phyloP scores from a whole-genome alignment of 2,113 vertebrate species.

The Peromyscus californicus region DNA sequence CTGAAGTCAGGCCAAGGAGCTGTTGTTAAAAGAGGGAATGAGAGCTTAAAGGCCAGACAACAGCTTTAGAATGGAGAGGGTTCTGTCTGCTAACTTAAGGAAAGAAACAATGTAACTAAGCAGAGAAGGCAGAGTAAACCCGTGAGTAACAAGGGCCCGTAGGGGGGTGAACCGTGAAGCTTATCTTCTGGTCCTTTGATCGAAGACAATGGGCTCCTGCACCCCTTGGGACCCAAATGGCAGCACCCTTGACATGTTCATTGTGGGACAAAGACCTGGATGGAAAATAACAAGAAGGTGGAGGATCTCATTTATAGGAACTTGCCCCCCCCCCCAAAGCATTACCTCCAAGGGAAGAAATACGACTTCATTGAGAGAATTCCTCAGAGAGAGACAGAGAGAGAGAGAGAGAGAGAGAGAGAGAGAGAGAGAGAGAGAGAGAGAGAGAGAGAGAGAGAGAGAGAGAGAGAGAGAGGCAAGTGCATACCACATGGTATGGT shows the following conservation, averaged over 20 bases:
- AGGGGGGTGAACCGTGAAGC: accelerated
- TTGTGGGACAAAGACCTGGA: not conserved
- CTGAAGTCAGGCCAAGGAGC: not conserved
- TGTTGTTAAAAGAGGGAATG: not conserved
- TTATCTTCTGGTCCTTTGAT: not conserved
- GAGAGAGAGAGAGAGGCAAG: not conserved
- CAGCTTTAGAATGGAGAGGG: not conserved
- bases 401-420: no score
- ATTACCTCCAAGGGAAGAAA: not conserved
- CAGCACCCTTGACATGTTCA: accelerated
- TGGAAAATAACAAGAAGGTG: not conserved
- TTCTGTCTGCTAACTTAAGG: accelerated
- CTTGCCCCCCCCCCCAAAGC: not conserved
- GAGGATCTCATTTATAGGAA: accelerated
- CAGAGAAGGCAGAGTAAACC: accelerated
- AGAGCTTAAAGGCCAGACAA: accelerated
- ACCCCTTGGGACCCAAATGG: accelerated
- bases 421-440: not conserved
- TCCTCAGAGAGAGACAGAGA: not conserved
- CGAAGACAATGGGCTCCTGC: accelerated
- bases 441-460: not conserved
- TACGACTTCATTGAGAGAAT: not conserved
- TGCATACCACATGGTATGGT: not conserved
- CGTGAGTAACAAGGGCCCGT: accelerated
- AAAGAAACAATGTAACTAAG: not conserved